A percentile compares a stretch with the other conserved stretches of the same genome.
Evolutionary conservation across 2,888 invertebrate genomes (phyloP).

Genomic region (Caenorhabditis angaria): DNA sequence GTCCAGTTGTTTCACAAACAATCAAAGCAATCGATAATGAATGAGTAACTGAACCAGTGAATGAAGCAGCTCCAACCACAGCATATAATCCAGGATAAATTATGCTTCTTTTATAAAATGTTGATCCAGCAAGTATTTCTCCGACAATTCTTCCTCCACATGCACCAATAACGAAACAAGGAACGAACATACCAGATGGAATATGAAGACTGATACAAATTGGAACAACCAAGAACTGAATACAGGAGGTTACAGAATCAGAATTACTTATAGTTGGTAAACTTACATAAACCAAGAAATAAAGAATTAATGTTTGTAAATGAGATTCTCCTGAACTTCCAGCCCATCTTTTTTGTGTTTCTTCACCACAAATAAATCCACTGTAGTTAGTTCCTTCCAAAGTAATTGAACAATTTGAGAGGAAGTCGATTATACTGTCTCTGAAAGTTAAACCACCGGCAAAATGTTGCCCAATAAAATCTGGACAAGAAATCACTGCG

Average conservation of each 20-base stretch:
- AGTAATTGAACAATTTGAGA: slow-evolving; percentile 58
- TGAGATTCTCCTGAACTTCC: slow-evolving; percentile 32
- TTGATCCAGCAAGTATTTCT: slow-evolving; percentile 84
- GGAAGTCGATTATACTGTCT: slow-evolving; percentile 56
- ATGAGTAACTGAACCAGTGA: slow-evolving; percentile 94
- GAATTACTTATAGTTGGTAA: no score
- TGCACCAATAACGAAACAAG: slow-evolving; percentile 83
- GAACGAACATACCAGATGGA: slow-evolving; percentile 86
- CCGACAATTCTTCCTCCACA: slow-evolving; percentile 65
- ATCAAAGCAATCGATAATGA: slow-evolving; percentile 97
- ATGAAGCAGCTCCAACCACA: slow-evolving; percentile 86
- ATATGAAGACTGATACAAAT: slow-evolving; percentile 57
- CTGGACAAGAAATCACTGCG: slow-evolving; percentile 82
- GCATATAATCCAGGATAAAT: slow-evolving; percentile 94
- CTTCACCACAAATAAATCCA: no score
- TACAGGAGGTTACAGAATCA: background rate
- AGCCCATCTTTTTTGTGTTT: no score
- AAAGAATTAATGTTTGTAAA: slow-evolving; percentile 43
- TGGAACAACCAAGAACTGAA: slow-evolving; percentile 58
- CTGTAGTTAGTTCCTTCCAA: no score
- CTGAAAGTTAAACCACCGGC: slow-evolving; percentile 73
- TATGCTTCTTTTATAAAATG: no score
- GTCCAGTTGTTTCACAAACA: slow-evolving; percentile 97
- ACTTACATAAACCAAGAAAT: slow-evolving; percentile 46
- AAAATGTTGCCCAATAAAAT: slow-evolving; percentile 86